Base-by-base conservation (phyloP, 2,888 invertebrate species). In the Orchestes rusci region DNA sequence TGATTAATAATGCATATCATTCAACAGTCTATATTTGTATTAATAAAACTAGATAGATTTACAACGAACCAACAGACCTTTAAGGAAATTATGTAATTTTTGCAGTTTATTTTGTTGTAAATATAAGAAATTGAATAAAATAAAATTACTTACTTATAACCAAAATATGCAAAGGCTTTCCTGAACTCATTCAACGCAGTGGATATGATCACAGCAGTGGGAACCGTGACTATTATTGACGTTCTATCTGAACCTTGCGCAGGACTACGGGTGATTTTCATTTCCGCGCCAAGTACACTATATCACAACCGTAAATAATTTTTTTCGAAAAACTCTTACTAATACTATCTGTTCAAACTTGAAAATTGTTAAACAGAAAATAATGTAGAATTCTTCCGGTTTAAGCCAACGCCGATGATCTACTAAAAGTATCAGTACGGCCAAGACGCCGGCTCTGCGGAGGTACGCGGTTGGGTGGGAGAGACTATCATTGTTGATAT, bases 121-220 rank as follows among this genome's bases (percentile, higher is more conserved):
- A n/a, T n/a, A n/a, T n/a, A n/a, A n/a, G 10, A 23, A 23, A 23
- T 23, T 23, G 7, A 30, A 12, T 10, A 30, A 30, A 34, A 33
- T 3, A 16, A 36, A 4, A 28, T 3, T 33, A 59, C 67, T 69
- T 67, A 74, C 74, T 72, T 70, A 64, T 70, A 73, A 54, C 72
- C 67, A 62, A 69, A 73, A 54, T 71, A 68, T 49, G 70, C 62
- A 48, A 73, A 61, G 13, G 71, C 70, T 51, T 68, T 69, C 51
- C 71, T 64, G 39, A 73, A 59, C 56, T 72, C 70, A 38, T 67
- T 66, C 52, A 74, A 60, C 23, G 73, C 73, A 16, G 72, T 71
- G 13, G 73, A 70, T 41, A 74, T 67, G 51, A 73, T 70, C 42
- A 72, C 68, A 20, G 70, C 68, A 28, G 59, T 54, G 19, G 73